Evolutionary conservation across 2,797 vertebrate genomes (phyloP), one percentile per base, ranked within the genome.

Genomic region (Gadopsis marmoratus): DNA sequence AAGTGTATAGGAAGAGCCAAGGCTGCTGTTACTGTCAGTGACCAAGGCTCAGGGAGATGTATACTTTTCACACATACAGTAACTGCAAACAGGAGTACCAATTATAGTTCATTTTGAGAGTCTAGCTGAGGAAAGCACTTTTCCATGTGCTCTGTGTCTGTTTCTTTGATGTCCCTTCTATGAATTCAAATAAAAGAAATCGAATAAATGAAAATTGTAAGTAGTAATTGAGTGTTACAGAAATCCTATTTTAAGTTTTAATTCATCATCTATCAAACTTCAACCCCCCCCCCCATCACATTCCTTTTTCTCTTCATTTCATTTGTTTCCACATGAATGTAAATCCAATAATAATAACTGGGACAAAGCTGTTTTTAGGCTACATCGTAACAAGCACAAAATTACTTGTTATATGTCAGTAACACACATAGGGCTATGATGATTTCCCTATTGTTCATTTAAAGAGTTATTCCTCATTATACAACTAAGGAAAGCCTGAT

Each of bases 31-130:
- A n/a, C 39, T 68, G 35, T 61, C 31, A 50, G 68, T 29, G 23
- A 53, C 54, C 59, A 66, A 41, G 31, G 19, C 59, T 58, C 31
- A 39, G 41, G 39, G 63, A 59, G 50, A 75, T 81, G 79, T 70
- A 71, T 81, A 85, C 83, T 78, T 48, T 86, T 79, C 78, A 89
- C 86, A 84, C 83, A 58, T 83, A 76, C 45, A 33, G 65, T 53
- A 62, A 81, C 71, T 66, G 45, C 48, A 55, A 62, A 51, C 17
- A 37, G 39, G 71, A 89, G 87, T 71, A 81, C 79, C 77, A 86
- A 72, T 87, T 81, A 85, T 74, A 65, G 54, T 64, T 56, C 43
- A 60, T 83, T 83, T 79, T 65, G 39, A 81, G 71, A 77, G 73
- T 70, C 60, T 35, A 65, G 83, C 83, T 74, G 62, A 75, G 72